Evolutionary conservation across 2,113 vertebrate species (phyloP).

Genomic region (Elephantulus edwardii): DNA sequence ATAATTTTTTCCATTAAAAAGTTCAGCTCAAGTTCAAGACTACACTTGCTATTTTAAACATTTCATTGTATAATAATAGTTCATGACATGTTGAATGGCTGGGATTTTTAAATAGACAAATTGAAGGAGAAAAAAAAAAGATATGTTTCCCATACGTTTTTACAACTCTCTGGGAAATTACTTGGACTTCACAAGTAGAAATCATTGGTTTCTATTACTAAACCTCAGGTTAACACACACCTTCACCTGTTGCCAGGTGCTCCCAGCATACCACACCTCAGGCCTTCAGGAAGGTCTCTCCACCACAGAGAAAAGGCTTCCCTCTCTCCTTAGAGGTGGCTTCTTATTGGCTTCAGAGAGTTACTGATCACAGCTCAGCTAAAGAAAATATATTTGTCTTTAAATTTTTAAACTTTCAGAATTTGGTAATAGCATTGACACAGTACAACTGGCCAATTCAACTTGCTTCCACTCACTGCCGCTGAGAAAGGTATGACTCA

Average conservation of each 20-base stretch:
- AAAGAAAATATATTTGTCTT: not conserved
- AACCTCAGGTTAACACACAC: not conserved
- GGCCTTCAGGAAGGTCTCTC: not conserved
- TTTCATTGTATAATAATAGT: not conserved
- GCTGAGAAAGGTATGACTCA: no score
- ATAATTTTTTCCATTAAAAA: slow-evolving; percentile 19
- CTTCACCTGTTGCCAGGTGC: not conserved
- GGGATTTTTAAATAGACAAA: not conserved
- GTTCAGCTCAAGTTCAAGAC: slow-evolving; percentile 17
- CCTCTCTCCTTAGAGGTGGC: not conserved
- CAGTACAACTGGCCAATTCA: not conserved
- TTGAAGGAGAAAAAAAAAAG: not conserved
- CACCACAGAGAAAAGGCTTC: not conserved
- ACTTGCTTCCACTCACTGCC: no score
- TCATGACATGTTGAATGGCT: not conserved
- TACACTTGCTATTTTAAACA: slow-evolving; percentile 40
- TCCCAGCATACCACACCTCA: not conserved
- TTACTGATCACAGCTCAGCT: not conserved
- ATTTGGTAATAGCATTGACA: not conserved
- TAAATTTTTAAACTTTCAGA: not conserved
- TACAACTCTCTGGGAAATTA: slow-evolving; percentile 37
- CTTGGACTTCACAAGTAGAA: not conserved
- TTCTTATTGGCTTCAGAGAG: slow-evolving; percentile 32
- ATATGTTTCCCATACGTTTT: not conserved
- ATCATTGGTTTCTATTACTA: slow-evolving; percentile 24